These are phyloP conservation scores for Thecocarcelia acutangulata DNA, from an alignment of 2,888 invertebrate species.

Conservation along the genomic window DNA sequence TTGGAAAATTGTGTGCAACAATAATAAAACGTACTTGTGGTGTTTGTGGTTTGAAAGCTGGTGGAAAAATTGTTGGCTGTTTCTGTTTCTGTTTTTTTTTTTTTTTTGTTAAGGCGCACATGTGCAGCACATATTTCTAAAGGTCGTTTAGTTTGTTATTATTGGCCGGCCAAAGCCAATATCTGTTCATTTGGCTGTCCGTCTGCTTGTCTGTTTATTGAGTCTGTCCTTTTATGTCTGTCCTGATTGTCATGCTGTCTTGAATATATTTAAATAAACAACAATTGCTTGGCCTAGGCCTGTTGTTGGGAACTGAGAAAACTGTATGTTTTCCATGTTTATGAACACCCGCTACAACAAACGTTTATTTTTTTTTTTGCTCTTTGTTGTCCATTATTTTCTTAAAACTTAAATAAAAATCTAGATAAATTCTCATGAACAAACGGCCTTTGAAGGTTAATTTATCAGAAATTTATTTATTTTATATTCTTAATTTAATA, in stretches of 20 bases:
- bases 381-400: too few relatives aligned
- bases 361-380: neutral
- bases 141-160: constrained; percentile 70
- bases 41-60: constrained; percentile 61
- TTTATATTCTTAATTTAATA: constrained; percentile 26
- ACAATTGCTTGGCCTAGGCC: constrained; percentile 62
- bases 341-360: constrained; percentile 54
- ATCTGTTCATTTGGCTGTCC: constrained; percentile 13
- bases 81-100: too few relatives aligned
- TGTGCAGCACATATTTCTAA: constrained; percentile 69
- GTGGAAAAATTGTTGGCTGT: constrained; percentile 49
- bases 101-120: constrained; percentile 57
- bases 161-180: constrained; percentile 30
- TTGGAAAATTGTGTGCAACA: constrained; percentile 39
- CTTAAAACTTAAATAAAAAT: constrained; percentile 20
- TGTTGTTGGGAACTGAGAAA: constrained; percentile 44
- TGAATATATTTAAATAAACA: constrained; percentile 64
- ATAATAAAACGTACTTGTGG: constrained; percentile 47
- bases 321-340: neutral
- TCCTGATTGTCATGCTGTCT: constrained; percentile 57
- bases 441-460: constrained; percentile 62
- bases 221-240: neutral
- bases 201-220: neutral
- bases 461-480: constrained; percentile 42
- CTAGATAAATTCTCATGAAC: constrained; percentile 50